Conservation (phyloP, 2,797 vertebrate species). For the Gymnopithys bicolor region DNA sequence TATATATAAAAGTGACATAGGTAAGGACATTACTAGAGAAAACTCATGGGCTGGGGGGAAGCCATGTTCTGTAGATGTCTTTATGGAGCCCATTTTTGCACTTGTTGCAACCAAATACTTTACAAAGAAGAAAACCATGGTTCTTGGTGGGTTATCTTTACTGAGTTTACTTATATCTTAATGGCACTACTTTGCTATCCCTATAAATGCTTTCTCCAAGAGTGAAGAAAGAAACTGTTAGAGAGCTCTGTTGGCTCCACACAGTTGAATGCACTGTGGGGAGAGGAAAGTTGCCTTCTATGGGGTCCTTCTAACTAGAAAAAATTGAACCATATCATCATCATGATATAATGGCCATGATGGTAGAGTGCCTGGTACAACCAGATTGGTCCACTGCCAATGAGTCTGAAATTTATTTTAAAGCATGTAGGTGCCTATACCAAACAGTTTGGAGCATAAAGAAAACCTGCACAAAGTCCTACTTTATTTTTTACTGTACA, state of each 20-base stretch:
- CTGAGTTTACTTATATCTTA: background rate
- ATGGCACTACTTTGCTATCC: background rate
- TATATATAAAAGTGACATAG: background rate
- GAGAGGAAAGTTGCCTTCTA: background rate
- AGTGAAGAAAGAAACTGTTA: background rate
- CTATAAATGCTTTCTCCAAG: background rate
- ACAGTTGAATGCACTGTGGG: background rate
- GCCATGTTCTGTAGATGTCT: background rate
- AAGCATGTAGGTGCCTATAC: background rate
- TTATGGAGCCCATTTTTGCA: background rate
- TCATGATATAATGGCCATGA: background rate
- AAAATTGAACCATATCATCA: background rate
- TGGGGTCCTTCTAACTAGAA: background rate
- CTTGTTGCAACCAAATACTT: background rate
- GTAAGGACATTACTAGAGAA: background rate
- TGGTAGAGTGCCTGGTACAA: background rate
- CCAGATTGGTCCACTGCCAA: background rate
- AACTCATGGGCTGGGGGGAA: background rate
- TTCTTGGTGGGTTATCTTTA: background rate
- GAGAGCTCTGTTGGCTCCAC: background rate
- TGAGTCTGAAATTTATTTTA: background rate
- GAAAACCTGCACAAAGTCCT: slow-evolving; percentile 15
- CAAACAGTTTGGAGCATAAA: background rate
- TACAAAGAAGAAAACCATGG: background rate
- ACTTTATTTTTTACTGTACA: slow-evolving; percentile 58